Base-by-base conservation (phyloP, 1,140 invertebrate species). In the Telenomus remus region DNA sequence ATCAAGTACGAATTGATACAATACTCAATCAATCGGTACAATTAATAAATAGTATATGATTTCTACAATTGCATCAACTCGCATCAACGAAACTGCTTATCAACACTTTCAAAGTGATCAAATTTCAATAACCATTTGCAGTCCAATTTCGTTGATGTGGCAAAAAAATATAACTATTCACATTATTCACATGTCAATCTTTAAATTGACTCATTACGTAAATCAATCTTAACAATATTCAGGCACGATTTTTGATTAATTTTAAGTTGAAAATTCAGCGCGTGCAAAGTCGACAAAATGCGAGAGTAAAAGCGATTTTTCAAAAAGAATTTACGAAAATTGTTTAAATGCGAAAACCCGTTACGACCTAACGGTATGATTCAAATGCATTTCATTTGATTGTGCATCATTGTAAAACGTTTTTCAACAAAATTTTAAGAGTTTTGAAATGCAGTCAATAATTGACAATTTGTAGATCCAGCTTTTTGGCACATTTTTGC, bases 21-120 rank as follows among this genome's bases (percentile, higher is more conserved):
- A 48, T 16, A 14, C 27, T 48, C 12, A 48, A 15, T 49, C 47
- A 49, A 7, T 44, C 6, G 14, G 54, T 56, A 63, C 60, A 7
- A 16, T 53, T 57, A 79, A 79, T 79, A 79, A 79, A 79, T 79
- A 73, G n/a, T 6, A 27, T 43, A 66, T 46, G 70, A 64, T 70
- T 44, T 73, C 71, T 73, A 79, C 49, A 73, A 71, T 60, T 76
- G 70, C 53, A 71, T 74, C 49, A 61, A n/a, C 19, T 70, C 68
- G 61, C 46, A 65, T 59, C 71, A 78, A 47, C 46, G n/a, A 49
- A 39, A 59, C 13, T 34, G 0, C 16, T 5, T 10, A 34, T 47
- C 34, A 12, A 34, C 0, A 51, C 49, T 44, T 7, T 27, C 4
- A 56, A 9, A 12, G 15, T 37, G 34, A n/a, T 39, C 3, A 35